Base-by-base conservation (phyloP, 2,797 vertebrate genomes). In the Liasis olivaceus region DNA sequence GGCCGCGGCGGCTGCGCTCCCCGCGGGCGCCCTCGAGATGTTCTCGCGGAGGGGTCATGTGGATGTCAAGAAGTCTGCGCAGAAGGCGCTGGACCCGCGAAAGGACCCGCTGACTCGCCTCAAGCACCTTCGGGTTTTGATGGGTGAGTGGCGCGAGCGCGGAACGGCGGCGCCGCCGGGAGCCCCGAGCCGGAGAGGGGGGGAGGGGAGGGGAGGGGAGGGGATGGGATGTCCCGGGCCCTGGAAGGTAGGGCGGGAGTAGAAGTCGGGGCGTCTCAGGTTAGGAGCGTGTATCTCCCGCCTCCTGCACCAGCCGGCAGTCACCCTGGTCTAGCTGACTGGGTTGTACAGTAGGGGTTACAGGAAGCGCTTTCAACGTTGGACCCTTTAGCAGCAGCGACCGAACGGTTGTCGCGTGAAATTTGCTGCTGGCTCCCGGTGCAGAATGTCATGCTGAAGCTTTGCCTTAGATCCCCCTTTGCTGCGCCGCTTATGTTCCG, bases 61-160 rank as follows among this genome's bases (percentile, higher is more conserved):
- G 95, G 99, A 99, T 96, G 99, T 99, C 98, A 99, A 98, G 98
- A 99, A 99, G 98, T 99, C 99, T 98, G 98, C 98, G 97, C 99
- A 99, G 98, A 99, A 99, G 98, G 99, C 99, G 98, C 98, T 99
- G 98, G 99, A 99, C 98, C 98, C 99, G 96, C 99, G 99, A 98
- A 99, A 99, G 98, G 99, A 99, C 97, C 98, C 99, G 6, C 97
- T 99, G 94, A 99, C 99, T 94, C 99, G 99, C 64, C 97, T 99
- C 95, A 99, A 99, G 97, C 99, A 99, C 98, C 99, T 99, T 95
- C 98, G 99, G 84, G 98, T 99, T 26, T 97, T 99, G 96, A 97
- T 99, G 97, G 99, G 99, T 99, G 98, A 99, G 98, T 95, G 93
- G 84, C 28, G 36, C 9, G 91, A 17, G 36, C 7, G 31, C 6